Base-by-base conservation (phyloP, 1,140 invertebrate genomes). In the Monomorium pharaonis region DNA sequence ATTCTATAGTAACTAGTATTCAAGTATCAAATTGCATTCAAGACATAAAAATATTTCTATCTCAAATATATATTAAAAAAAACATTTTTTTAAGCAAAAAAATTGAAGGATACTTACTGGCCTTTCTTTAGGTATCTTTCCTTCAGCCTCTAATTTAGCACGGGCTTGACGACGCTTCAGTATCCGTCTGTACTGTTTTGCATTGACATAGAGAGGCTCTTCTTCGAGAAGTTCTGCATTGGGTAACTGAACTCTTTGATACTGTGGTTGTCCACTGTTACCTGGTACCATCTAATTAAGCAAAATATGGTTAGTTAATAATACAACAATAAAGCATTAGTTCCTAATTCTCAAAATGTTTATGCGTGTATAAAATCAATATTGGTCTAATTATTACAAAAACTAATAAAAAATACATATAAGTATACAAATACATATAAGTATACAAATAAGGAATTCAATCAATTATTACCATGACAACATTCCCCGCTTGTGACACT, bases 141-240 rank as follows among this genome's bases (percentile, higher is more conserved):
- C 98, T 92, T 97, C 97, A 9, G 98, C 98, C 94, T 99, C 98
- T 60, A 99, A 95, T 94, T 98, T 98, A 0, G 98, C 98, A 63
- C 98, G 95, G 0, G 98, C 98, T 92, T 98, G 98, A 75, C 98
- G 95, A 86, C 98, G 95, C 93, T 99, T 98, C 9, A 99, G 95
- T 92, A 99, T 99, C 81, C 98, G 96, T 92, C 98, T 98, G 94
- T 99, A 99, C 93, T 99, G 99, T 93, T 99, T 99, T n/a, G 99
- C 99, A 96, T 99, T 99, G 0, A 99, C 99, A 95, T 99, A 99
- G 9, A 99, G 94, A 2, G 98, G 98, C 92, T 99, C 98, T 93
- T 99, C 98, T 94, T 98, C 98, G 18, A 98, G 95, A 77, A 98
- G 95, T 94, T 98, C 98, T 1, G 97, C 96, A 86, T 92, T 95